Evolutionary conservation across 2,797 vertebrate genomes (phyloP).

Genomic region (Myotis planiceps): DNA sequence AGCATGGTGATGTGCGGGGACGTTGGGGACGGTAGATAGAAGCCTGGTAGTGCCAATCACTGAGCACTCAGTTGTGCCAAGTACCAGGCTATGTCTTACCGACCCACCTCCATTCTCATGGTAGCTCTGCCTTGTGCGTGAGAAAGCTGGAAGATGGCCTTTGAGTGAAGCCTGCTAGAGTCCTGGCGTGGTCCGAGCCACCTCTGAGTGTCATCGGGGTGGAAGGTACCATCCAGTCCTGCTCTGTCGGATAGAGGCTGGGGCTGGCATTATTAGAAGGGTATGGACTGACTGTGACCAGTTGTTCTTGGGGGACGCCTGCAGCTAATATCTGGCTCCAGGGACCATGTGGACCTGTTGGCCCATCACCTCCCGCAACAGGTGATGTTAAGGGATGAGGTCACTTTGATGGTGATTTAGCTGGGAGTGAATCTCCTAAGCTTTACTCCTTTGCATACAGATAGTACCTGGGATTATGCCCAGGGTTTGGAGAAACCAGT

Average conservation of each 20-base stretch:
- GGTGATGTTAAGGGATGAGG: background rate
- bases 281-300: background rate
- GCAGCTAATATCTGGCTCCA: background rate
- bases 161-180: background rate
- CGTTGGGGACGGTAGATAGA: background rate
- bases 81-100: background rate
- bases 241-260: background rate
- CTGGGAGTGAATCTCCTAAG: background rate
- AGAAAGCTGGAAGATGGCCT: background rate
- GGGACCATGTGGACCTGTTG: background rate
- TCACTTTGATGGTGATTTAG: background rate
- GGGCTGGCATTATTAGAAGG: background rate
- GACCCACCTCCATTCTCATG: fast-evolving
- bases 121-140: background rate
- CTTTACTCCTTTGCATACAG: background rate
- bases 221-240: background rate
- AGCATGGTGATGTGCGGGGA: background rate
- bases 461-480: background rate
- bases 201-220: background rate
- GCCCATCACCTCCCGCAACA: background rate
- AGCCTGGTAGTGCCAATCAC: background rate
- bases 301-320: background rate
- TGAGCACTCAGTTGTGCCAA: fast-evolving
- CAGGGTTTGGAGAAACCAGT: constrained; percentile 23
- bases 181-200: background rate